These are phyloP conservation scores for Julus scanicus DNA, from an alignment of 2,888 invertebrate species.

Conservation along the genomic window DNA sequence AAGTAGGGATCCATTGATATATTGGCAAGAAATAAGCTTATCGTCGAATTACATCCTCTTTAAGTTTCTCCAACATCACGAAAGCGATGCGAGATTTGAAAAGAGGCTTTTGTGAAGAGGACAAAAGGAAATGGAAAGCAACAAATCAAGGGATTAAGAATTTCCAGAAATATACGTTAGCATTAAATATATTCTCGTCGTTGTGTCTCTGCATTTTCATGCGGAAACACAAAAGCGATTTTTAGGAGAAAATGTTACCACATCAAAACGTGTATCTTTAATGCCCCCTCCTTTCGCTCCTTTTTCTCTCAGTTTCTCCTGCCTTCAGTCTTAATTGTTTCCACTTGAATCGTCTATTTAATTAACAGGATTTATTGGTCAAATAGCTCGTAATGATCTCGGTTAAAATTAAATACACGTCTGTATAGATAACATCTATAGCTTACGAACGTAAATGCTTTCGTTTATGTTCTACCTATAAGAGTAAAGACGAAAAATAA, in stretches of 20 bases:
- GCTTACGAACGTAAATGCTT: no score
- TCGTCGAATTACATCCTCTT: conserved; percentile 18
- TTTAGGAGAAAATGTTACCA: not conserved
- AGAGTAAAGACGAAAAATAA: not conserved
- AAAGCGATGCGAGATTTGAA: not conserved
- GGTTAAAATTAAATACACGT: conserved; percentile 35
- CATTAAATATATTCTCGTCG: conserved; percentile 3
- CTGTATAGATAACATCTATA: not conserved
- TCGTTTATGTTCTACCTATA: no score
- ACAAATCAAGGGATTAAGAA: conserved; percentile 39
- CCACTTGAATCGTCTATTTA: conserved; percentile 31
- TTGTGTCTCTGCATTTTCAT: not conserved
- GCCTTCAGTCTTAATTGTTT: conserved; percentile 11
- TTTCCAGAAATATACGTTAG: conserved; percentile 24
- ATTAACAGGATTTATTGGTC: conserved; percentile 25
- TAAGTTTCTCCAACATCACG: not conserved
- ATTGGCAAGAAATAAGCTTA: not conserved
- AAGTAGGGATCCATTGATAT: not conserved
- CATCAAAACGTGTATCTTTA: not conserved
- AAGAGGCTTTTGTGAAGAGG: not conserved
- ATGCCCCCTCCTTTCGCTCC: not conserved
- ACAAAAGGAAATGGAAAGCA: conserved; percentile 28
- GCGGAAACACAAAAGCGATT: conserved; percentile 25
- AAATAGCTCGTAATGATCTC: conserved; percentile 39
- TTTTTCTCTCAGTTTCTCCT: not conserved